Evolutionary conservation across 2,797 vertebrate species (phyloP), one percentile per base, ranked within the genome.

Genomic region (Eulemur rubriventer): DNA sequence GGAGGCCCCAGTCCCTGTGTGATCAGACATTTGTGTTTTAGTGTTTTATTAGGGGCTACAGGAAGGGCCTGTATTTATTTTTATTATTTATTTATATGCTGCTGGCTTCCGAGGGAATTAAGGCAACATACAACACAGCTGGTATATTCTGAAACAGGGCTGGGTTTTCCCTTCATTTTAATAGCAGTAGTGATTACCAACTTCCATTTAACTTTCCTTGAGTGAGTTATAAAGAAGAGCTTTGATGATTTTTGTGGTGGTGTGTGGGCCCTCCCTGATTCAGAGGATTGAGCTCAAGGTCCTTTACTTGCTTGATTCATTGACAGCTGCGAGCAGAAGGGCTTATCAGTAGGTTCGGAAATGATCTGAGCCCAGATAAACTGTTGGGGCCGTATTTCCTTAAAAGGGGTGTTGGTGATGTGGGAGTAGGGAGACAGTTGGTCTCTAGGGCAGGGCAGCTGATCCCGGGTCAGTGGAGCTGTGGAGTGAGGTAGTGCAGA

Each of bases 81-180:
- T 89, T 85, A 30, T 95, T 92, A 90, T 70, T 95, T 87, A 84
- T 91, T 93, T 95, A 33, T 79, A 59, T 88, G 59, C 38, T 96
- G 73, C n/a, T 85, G 24, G 65, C 18, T 84, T 93, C 65, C 17
- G 2, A 75, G 75, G 73, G 95, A 79, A 82, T 91, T 89, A 72
- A 57, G 87, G 78, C 63, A 75, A 30, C 16, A 41, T 30, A 57
- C 48, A 63, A 10, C 55, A 65, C 13, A 84, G 84, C 38, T 78
- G 73, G 57, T 46, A 17, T 82, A 63, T 94, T 85, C 48, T 85
- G 61, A 83, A 89, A 35, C 18, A 14, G 72, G 46, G 24, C 52
- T 30, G 14, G n/a, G 10, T 57, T 89, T 86, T 89, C 69, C 72
- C 95, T 76, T 96, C 18, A 50, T 85, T 94, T 87, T 35, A 69